A percentile compares a stretch with the other conserved stretches of the same genome.
These are phyloP conservation scores for Eristalinus sepulchralis DNA, from an alignment of 2,888 invertebrate genomes.

Conservation along the genomic window DNA sequence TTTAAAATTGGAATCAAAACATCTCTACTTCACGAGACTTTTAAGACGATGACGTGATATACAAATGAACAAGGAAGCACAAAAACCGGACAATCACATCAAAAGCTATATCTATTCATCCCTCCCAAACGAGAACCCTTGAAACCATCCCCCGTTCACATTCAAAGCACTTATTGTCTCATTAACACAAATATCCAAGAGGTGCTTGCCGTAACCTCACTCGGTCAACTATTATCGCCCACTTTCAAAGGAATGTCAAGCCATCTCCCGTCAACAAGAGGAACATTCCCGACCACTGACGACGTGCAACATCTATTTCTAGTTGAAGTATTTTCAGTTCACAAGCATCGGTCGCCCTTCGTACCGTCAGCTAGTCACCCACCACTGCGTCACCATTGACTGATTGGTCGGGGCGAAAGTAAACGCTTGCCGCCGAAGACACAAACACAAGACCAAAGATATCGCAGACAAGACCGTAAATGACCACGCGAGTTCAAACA, in stretches of 20 bases:
- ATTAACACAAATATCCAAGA: background rate
- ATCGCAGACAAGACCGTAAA: constrained; percentile 5
- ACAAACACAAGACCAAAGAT: constrained; percentile 33
- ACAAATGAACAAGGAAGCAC: too few relatives aligned
- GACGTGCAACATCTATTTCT: constrained; percentile 25
- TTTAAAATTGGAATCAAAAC: too few relatives aligned
- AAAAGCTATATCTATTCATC: background rate
- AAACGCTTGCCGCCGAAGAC: background rate
- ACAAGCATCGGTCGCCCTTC: constrained; percentile 10
- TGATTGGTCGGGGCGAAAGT: constrained; percentile 4
- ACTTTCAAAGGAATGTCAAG: background rate
- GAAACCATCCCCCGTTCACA: background rate
- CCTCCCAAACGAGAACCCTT: background rate
- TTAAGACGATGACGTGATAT: too few relatives aligned
- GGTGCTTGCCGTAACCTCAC: background rate
- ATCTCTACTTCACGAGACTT: too few relatives aligned
- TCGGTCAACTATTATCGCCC: background rate
- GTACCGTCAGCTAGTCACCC: background rate
- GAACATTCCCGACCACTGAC: background rate
- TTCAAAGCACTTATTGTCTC: background rate
- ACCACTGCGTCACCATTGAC: background rate
- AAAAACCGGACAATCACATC: background rate
- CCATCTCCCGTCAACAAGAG: background rate
- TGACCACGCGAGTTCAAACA: background rate
- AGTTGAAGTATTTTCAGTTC: constrained; percentile 46